A percentile compares a stretch with the other conserved stretches of the same genome.
Conservation (phyloP, 2,888 invertebrate species). For the Trissonchulus latispiculum region DNA sequence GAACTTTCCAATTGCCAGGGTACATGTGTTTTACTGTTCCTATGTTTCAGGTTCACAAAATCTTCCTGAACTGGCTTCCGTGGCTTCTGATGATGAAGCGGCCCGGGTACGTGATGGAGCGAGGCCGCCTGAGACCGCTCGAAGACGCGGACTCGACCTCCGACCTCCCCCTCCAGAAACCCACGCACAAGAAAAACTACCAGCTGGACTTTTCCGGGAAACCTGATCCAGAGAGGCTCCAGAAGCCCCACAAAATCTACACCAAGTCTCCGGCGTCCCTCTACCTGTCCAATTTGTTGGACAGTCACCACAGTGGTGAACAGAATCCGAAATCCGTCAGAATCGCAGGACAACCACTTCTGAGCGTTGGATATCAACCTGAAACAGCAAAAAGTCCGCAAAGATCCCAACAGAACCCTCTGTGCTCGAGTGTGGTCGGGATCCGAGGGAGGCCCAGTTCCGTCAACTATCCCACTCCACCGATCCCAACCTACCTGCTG, state of each 20-base stretch:
- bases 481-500: not conserved
- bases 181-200: too few species aligned
- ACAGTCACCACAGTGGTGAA: too few species aligned
- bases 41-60: constrained; percentile 15
- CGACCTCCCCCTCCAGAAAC: too few species aligned
- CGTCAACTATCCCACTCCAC: not conserved
- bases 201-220: too few species aligned
- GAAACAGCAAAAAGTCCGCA: not conserved
- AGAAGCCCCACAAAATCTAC: too few species aligned
- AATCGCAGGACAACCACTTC: not conserved
- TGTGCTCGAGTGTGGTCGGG: not conserved
- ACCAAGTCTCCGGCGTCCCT: too few species aligned
- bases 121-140: not conserved
- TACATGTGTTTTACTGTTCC: too few species aligned
- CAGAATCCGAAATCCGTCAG: not conserved
- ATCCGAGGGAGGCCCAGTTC: not conserved
- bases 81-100: constrained; percentile 9
- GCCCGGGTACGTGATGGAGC: constrained; percentile 3
- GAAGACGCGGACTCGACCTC: not conserved
- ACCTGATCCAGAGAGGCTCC: too few species aligned
- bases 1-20: too few species aligned
- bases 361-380: too few species aligned
- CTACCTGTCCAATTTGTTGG: too few species aligned
- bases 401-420: too few species aligned
- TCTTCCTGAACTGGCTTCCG: constrained; percentile 10